phyloP scores from a whole-genome alignment of 2,113 vertebrate genomes.

The Prunella fulvescens region DNA sequence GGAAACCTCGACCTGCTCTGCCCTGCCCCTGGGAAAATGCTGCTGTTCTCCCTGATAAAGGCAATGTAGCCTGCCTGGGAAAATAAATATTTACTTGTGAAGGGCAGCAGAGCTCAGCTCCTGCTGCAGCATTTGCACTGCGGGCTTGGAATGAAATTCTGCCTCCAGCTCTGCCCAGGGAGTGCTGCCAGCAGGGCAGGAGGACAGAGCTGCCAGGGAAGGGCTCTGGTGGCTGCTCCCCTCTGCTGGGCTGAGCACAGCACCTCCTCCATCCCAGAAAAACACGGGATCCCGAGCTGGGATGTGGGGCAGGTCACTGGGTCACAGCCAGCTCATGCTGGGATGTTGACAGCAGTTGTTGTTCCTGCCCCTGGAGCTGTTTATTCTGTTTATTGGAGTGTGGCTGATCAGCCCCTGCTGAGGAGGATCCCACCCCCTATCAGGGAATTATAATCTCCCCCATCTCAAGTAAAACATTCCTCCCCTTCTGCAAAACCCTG shows the following conservation, averaged over 20 bases:
- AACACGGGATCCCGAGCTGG: accelerated
- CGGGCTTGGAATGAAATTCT: background rate
- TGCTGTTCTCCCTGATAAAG: background rate
- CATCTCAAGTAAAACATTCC: background rate
- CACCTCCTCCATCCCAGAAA: accelerated
- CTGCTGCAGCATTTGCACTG: background rate
- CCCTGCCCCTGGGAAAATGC: background rate
- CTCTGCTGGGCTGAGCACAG: background rate
- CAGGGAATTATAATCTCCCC: background rate
- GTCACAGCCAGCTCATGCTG: background rate
- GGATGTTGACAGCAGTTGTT: background rate
- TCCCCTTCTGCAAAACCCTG: background rate
- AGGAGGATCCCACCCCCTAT: background rate
- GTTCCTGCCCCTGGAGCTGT: background rate
- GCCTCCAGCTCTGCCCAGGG: background rate
- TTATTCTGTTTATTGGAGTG: background rate
- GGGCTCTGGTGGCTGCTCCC: background rate
- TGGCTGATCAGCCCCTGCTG: background rate
- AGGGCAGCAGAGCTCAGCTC: background rate
- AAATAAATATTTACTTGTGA: background rate
- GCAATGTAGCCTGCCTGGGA: background rate
- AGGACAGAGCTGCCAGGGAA: background rate
- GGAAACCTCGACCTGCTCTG: background rate
- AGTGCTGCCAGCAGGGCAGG: background rate
- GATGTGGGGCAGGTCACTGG: background rate